Evolutionary conservation across 2,888 invertebrate species (phyloP).

Genomic region (Drosophila setosimentum): DNA sequence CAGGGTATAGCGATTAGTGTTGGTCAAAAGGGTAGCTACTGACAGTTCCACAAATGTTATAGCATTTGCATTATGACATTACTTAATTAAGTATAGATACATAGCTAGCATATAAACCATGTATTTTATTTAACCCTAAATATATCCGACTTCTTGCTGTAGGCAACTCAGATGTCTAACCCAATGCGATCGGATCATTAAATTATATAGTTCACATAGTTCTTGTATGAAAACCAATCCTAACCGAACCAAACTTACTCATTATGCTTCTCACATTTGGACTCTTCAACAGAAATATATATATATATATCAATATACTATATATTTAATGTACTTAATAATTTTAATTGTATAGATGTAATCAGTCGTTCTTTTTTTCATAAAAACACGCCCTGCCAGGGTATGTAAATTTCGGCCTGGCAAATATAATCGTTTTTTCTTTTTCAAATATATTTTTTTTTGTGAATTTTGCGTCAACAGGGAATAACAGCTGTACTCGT

Average conservation of each 20-base stretch:
- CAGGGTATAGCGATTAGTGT: background rate
- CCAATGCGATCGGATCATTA: background rate
- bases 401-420: background rate
- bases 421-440: background rate
- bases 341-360: background rate
- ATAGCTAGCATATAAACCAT: background rate
- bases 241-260: background rate
- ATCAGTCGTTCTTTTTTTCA: background rate
- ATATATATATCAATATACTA: background rate
- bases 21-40: background rate
- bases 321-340: background rate
- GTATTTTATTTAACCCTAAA: background rate
- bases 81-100: background rate
- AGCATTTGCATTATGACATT: no score
- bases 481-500: conserved; percentile 21
- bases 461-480: conserved; percentile 23
- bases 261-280: background rate
- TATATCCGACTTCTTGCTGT: background rate
- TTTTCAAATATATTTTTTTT: background rate
- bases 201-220: background rate
- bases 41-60: background rate
- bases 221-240: background rate
- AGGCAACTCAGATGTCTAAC: no score
- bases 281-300: background rate
- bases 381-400: background rate